Conservation (phyloP, 2,888 invertebrate genomes). For the Exephanes ischioxanthus region DNA sequence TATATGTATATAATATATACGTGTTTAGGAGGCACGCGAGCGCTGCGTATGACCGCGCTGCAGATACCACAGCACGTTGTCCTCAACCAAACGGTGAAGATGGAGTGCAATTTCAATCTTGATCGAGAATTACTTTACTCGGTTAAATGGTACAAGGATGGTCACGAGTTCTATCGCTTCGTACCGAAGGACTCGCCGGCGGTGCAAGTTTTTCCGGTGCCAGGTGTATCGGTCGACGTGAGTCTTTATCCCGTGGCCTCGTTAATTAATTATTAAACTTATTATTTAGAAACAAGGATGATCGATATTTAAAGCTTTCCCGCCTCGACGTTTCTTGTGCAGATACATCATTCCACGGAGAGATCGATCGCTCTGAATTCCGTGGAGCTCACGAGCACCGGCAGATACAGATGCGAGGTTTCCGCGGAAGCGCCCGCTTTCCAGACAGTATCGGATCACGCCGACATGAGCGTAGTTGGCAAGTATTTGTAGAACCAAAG, state of each 20-base stretch:
- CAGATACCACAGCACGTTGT: conserved; percentile 84
- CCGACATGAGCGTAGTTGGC: conserved; percentile 90
- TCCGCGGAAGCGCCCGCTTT: conserved; percentile 90
- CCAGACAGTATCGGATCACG: conserved; percentile 89
- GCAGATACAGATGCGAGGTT: conserved; percentile 90
- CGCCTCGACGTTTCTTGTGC: conserved; percentile 66
- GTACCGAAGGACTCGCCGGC: conserved; percentile 84
- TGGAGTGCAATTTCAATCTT: conserved; percentile 85
- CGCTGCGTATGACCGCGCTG: conserved; percentile 83
- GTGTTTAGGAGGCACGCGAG: conserved; percentile 70
- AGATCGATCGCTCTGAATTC: conserved; percentile 88
- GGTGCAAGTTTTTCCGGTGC: conserved; percentile 82
- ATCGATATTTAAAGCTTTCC: not conserved
- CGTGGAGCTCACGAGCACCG: conserved; percentile 88
- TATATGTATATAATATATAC: not conserved
- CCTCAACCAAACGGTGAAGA: conserved; percentile 83
- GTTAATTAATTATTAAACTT: not conserved
- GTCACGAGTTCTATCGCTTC: conserved; percentile 84
- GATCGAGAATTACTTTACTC: conserved; percentile 84
- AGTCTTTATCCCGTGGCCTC: conserved; percentile 70
- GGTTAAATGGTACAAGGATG: conserved; percentile 85
- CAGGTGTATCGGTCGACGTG: conserved; percentile 84
- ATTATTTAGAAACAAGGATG: not conserved
- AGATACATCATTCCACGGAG: conserved; percentile 90
- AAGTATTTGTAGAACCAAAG: conserved; percentile 82